These are phyloP conservation scores for Lasiurus cinereus DNA, from an alignment of 2,113 vertebrate genomes.

Conservation along the genomic window DNA sequence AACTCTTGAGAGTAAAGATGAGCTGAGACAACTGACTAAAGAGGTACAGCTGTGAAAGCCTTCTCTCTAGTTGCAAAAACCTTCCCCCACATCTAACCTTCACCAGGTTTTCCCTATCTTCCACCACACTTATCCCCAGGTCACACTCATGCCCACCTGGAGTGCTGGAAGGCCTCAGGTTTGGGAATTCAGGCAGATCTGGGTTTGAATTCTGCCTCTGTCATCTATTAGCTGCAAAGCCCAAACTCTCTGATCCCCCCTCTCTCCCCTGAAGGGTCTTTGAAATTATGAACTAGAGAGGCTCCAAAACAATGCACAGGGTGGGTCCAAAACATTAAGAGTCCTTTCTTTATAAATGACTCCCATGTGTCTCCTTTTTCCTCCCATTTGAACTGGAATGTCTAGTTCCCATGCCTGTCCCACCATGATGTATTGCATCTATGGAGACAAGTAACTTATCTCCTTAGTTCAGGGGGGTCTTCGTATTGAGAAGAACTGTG, in stretches of 20 bases:
- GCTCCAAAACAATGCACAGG: neutral
- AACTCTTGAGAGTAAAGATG: constrained; percentile 11
- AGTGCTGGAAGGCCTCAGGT: neutral
- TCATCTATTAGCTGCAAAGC: neutral
- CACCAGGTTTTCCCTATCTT: neutral
- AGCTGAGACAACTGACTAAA: neutral
- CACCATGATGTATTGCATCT: neutral
- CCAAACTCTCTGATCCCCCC: neutral
- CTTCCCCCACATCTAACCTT: neutral
- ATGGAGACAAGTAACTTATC: neutral
- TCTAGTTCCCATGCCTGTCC: neutral
- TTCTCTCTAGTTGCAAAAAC: neutral
- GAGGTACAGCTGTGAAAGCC: neutral
- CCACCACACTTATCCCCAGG: neutral
- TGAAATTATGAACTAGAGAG: neutral
- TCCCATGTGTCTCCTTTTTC: neutral
- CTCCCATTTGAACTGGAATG: neutral
- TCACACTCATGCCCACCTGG: neutral
- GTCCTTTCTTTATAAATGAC: neutral
- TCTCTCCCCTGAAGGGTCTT: neutral
- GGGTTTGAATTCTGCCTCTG: constrained; percentile 24
- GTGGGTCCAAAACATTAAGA: neutral
- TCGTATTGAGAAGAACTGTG: neutral
- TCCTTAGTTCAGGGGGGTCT: neutral
- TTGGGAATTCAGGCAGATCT: neutral